These are phyloP conservation scores for Gymnothorax javanicus DNA, from an alignment of 2,797 vertebrate genomes.

Conservation along the genomic window DNA sequence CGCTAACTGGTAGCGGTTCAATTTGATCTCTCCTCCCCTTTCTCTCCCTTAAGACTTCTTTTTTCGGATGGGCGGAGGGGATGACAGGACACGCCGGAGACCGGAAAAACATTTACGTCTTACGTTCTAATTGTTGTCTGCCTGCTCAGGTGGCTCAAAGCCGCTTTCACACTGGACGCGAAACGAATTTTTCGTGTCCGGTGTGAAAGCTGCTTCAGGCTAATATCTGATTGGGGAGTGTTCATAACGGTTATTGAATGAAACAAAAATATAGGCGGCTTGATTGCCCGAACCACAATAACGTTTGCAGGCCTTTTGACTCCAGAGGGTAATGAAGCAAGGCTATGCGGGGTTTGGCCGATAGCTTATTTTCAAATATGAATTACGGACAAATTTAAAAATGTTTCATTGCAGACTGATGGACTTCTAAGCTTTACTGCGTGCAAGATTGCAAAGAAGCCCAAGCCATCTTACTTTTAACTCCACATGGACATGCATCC, in stretches of 20 bases:
- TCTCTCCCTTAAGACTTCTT: slow-evolving; percentile 26
- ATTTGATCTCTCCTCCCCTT: slow-evolving; percentile 46
- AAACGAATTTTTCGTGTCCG: no score
- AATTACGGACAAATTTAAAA: neutral
- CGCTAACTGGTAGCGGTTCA: slow-evolving; percentile 67
- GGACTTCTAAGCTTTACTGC: neutral
- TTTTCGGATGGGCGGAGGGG: neutral
- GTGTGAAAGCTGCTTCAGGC: neutral
- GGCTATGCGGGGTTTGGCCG: no score
- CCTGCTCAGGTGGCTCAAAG: neutral
- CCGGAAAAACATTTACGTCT: slow-evolving; percentile 47
- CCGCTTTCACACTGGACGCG: neutral
- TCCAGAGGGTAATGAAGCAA: neutral
- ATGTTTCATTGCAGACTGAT: neutral
- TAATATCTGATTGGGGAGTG: neutral
- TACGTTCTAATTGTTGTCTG: slow-evolving; percentile 13
- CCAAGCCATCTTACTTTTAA: neutral
- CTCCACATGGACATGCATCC: neutral
- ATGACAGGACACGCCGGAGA: neutral
- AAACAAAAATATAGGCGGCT: neutral
- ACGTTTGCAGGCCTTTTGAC: neutral
- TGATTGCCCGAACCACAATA: neutral
- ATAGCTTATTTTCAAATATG: neutral
- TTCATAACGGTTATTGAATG: neutral
- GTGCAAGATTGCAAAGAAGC: neutral